Conservation (phyloP, 2,888 invertebrate species). For the Cheilosia variabilis region DNA sequence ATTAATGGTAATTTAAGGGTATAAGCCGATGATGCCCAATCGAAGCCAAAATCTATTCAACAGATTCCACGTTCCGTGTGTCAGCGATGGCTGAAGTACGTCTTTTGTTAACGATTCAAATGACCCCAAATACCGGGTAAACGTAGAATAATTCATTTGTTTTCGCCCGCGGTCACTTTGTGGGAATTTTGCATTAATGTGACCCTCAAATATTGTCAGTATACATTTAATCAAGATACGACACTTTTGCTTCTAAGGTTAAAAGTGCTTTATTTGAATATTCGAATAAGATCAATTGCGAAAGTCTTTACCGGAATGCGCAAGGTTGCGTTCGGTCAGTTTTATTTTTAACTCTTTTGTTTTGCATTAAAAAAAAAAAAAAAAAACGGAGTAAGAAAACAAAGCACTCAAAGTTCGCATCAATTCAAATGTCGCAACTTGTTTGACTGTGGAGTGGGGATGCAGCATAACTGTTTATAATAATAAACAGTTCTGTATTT, state of each 20-base stretch:
- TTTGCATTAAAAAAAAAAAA: neutral
- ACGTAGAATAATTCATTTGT: conserved; percentile 48
- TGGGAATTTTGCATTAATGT: conserved; percentile 16
- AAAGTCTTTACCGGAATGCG: conserved; percentile 42
- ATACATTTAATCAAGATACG: neutral
- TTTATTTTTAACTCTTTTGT: conserved; percentile 35
- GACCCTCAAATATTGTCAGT: conserved; percentile 28
- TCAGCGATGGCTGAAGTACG: neutral
- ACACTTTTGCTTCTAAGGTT: conserved; percentile 8
- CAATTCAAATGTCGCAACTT: no score
- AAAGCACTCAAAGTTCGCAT: no score
- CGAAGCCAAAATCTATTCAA: conserved; percentile 1
- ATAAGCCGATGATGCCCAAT: conserved; percentile 15
- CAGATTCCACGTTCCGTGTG: conserved; percentile 24
- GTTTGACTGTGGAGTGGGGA: no score
- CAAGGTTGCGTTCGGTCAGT: conserved; percentile 37
- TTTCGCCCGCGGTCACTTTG: neutral
- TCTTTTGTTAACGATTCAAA: conserved; percentile 29
- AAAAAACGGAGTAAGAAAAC: neutral
- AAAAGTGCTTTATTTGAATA: conserved; percentile 31
- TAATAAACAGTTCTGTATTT: no score
- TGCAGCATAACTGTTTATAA: no score
- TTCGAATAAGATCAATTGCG: conserved; percentile 60
- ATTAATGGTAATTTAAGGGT: conserved; percentile 36
- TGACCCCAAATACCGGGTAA: conserved; percentile 39